Conservation (phyloP, 2,113 vertebrate genomes). For the Esox niger region DNA sequence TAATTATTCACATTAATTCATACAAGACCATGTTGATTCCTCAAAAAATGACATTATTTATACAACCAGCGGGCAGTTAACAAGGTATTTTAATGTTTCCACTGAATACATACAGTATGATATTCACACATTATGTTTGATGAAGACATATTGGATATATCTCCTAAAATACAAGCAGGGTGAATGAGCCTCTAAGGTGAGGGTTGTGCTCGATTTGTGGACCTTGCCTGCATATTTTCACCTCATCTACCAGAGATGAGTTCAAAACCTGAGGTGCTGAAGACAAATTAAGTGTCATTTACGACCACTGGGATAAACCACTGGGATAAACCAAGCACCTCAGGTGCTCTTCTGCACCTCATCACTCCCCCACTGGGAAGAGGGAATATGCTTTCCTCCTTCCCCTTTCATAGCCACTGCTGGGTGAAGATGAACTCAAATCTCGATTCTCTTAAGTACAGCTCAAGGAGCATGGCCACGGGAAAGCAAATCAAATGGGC, state of each 20-base stretch:
- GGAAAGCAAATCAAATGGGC: no score
- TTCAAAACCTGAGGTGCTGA: constrained; percentile 40
- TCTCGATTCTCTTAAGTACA: constrained; percentile 42
- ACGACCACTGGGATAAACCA: constrained; percentile 27
- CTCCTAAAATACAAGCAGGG: constrained; percentile 10
- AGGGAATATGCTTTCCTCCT: constrained; percentile 23
- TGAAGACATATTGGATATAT: constrained; percentile 1
- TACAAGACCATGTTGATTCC: not conserved
- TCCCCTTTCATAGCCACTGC: constrained; percentile 28
- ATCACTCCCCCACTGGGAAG: constrained; percentile 47
- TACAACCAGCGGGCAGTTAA: not conserved
- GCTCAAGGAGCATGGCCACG: not conserved
- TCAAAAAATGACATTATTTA: not conserved
- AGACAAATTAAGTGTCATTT: constrained; percentile 59
- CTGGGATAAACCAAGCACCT: not conserved
- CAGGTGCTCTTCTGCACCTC: constrained; percentile 38
- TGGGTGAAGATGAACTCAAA: constrained; percentile 25
- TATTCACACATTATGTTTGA: not conserved
- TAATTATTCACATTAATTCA: not conserved
- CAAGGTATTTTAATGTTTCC: not conserved
- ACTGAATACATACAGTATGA: not conserved
- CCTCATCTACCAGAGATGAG: constrained; percentile 48
- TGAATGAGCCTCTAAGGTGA: constrained; percentile 29
- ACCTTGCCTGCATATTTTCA: constrained; percentile 35
- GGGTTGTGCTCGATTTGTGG: constrained; percentile 22